Evolutionary conservation across 2,113 vertebrate species (phyloP), one percentile per base, ranked within the genome.

Genomic region (Podilymbus podiceps): DNA sequence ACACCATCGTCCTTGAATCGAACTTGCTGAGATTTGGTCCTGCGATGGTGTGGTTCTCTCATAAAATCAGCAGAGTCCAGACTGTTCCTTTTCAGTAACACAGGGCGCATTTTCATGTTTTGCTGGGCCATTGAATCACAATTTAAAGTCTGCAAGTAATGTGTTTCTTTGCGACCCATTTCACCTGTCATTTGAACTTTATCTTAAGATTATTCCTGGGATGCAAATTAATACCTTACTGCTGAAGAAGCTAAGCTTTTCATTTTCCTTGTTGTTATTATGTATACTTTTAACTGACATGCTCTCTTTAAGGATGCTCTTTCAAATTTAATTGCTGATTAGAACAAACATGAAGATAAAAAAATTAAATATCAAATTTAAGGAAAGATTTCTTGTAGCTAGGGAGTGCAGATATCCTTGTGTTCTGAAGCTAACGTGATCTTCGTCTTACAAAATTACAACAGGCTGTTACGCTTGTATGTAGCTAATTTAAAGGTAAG

Each of bases 11-110:
- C 98, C 92, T 98, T 98, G 97, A 98, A 98, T 7, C 98, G 96
- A 11, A 98, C 98, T 73, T 98, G 98, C 93, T 98, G 98, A 17
- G 98, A 98, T 84, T 98, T 98, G 95, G 69, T 98, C 85, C 98
- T 96, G 90, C 98, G 98, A 92, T 98, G 98, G 27, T 98, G 98
- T 3, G 98, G 94, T 23, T 94, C 97, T 33, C 96, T 96, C 71
- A 78, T 25, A 2, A 97, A 86, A 69, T 98, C 98, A 7, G 95
- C 97, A 0, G 98, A 98, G 93, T 98, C 98, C 19, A 98, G 95
- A 1, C 98, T 98, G 94, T 98, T 98, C 53, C 98, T 96, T 84
- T 98, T 98, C 28, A 98, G 55, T 21, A 98, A 97, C 84, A 97
- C 98, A 9, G 98, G 98, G 3, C 98, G 89, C 96, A 98, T 97